phyloP scores from a whole-genome alignment of 2,888 invertebrate genomes.

The Limnephilus rhombicus region DNA sequence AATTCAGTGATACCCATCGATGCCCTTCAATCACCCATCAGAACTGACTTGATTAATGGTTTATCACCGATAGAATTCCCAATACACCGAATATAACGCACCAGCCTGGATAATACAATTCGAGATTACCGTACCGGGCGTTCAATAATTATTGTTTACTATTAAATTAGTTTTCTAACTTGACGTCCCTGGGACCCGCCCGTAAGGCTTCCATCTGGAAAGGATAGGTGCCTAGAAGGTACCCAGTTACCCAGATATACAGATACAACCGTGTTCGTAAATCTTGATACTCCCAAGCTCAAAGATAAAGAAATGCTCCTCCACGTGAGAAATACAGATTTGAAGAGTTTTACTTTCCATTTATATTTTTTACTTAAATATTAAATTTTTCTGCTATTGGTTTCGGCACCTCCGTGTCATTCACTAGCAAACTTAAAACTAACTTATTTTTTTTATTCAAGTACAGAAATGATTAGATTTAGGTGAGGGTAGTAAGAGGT shows the following conservation, averaged over 20 bases:
- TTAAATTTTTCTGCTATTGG: too few relatives aligned
- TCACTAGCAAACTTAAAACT: too few relatives aligned
- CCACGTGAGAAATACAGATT: too few relatives aligned
- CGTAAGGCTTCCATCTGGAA: neutral
- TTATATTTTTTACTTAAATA: too few relatives aligned
- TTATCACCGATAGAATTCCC: neutral
- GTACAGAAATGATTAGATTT: too few relatives aligned
- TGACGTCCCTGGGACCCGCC: neutral
- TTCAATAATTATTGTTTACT: neutral
- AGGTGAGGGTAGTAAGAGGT: too few relatives aligned
- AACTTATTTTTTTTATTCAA: too few relatives aligned
- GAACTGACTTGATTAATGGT: neutral
- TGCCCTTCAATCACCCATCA: neutral
- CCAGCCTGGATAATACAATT: neutral
- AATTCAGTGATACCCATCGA: neutral
- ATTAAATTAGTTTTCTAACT: conserved; percentile 29
- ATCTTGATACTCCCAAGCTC: neutral
- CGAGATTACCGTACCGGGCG: neutral
- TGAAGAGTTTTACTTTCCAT: too few relatives aligned
- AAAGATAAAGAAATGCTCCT: neutral
- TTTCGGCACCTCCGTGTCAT: too few relatives aligned
- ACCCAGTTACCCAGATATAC: too few relatives aligned
- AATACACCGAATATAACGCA: neutral
- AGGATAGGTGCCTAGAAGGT: neutral
- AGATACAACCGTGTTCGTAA: neutral